Base-by-base conservation (phyloP, 1,140 invertebrate genomes). In the Dendrolimus punctatus region DNA sequence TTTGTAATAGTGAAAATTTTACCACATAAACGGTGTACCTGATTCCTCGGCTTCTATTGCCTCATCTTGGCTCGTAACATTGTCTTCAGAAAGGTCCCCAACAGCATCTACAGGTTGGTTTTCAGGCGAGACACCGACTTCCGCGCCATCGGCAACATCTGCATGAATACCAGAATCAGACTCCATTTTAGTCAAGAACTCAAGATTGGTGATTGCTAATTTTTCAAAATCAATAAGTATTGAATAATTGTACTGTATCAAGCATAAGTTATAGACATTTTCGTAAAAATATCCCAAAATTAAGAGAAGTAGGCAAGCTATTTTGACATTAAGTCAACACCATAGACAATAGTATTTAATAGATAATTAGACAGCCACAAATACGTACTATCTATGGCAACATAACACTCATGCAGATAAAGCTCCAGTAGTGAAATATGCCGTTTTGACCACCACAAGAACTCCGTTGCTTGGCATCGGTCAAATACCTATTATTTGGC, bases 71-170 rank as follows among this genome's bases (percentile, higher is more conserved):
- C 64, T 60, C 46, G 67, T 61, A 62, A 76, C 62, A 64, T 85
- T 82, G 65, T 76, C 77, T 58, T 80, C 81, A 67, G 71, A 73
- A 55, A 76, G 64, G 60, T 87, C 81, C 45, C 65, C 71, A 57
- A 71, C 55, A 55, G 70, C 73, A 68, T 82, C 80, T 50, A 70
- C 49, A 6, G 66, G 61, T 63, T 77, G 77, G 58, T 74, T 78
- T 71, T 82, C 83, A 55, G 68, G 73, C 62, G 80, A 66, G 62
- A 80, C 79, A 46, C 73, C 84, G 66, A 81, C 78, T 84, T 83
- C 79, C 73, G 76, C 84, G 79, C 86, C 81, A 85, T 84, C 83
- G 58, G 77, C 66, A 62, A 76, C 68, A 71, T 84, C 82, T 57
- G 69, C 71, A 45, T 79, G 80, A 52, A 84, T 59, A 56, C 70